A percentile compares a stretch with the other conserved stretches of the same genome.
phyloP scores from a whole-genome alignment of 64 coral and sea anemone genomes.

The Stylophora pistillata region DNA sequence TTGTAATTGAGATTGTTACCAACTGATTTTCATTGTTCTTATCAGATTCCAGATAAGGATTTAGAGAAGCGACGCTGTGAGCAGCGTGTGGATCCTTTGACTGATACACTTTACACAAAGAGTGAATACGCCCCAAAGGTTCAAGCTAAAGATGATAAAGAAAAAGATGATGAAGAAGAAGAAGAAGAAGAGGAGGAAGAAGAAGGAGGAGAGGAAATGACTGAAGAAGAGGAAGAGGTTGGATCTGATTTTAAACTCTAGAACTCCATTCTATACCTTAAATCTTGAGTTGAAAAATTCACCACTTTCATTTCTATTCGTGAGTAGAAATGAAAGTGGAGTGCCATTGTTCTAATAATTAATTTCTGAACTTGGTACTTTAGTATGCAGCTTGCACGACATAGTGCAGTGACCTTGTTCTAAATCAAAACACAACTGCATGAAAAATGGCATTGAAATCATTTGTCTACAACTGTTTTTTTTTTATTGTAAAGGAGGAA shows the following conservation, averaged over 20 bases:
- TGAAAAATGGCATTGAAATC: no score
- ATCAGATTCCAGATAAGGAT: slow-evolving; percentile 86
- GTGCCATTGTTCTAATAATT: no score
- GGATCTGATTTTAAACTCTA: neutral
- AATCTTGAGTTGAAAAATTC: no score
- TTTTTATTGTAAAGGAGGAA: slow-evolving; percentile 45
- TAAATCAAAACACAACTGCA: no score
- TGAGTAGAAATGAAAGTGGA: no score
- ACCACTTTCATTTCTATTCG: no score
- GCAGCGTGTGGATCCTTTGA: slow-evolving; percentile 82
- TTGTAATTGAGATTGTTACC: neutral
- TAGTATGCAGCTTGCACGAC: no score
- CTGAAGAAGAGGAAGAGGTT: slow-evolving; percentile 77
- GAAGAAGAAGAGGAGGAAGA: slow-evolving; percentile 74
- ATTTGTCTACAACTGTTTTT: neutral
- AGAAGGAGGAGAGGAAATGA: slow-evolving; percentile 62
- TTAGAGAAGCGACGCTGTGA: slow-evolving; percentile 73
- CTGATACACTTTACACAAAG: slow-evolving; percentile 86
- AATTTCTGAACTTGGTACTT: no score
- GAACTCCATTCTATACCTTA: no score
- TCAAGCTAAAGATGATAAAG: slow-evolving; percentile 3
- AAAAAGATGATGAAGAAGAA: slow-evolving; percentile 64
- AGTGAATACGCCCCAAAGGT: slow-evolving; percentile 65
- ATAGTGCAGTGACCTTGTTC: no score
- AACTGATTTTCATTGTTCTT: neutral